A percentile compares a stretch with the other conserved stretches of the same genome.
Evolutionary conservation across 64 coral and sea anemone species (phyloP).

Genomic region (Dendronephthya gigantea): DNA sequence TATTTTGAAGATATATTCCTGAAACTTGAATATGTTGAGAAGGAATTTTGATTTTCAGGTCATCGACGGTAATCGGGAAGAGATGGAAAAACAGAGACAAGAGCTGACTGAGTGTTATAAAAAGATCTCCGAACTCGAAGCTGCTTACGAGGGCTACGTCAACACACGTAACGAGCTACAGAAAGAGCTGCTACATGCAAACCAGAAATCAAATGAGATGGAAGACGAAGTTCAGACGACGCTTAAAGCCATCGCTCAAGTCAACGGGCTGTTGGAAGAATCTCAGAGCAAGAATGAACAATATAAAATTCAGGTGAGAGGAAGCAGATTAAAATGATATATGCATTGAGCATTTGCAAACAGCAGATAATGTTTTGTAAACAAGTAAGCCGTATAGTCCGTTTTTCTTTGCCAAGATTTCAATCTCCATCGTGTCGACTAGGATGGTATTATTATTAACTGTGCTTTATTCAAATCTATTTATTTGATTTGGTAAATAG

Average conservation of each 20-base stretch:
- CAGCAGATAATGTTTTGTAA: too few species aligned
- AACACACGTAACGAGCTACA: neutral
- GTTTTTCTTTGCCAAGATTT: too few species aligned
- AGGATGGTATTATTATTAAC: too few species aligned
- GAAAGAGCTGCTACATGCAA: neutral
- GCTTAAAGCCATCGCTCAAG: neutral
- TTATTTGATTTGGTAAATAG: too few species aligned
- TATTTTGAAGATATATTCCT: too few species aligned
- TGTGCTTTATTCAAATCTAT: too few species aligned
- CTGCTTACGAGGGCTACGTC: neutral
- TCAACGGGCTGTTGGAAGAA: neutral
- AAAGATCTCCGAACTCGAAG: neutral
- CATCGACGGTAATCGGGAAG: slow-evolving; percentile 4
- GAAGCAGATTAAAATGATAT: too few species aligned
- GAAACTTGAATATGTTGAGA: too few species aligned
- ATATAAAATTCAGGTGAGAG: neutral
- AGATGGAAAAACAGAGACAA: slow-evolving; percentile 16
- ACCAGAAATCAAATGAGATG: neutral
- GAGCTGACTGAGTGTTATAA: neutral
- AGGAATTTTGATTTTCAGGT: neutral
- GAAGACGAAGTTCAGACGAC: neutral
- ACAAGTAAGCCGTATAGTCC: too few species aligned
- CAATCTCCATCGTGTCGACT: too few species aligned
- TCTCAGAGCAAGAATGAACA: neutral
- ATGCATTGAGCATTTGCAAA: too few species aligned